Percentiles rank a stretch among this genome's conserved stretches.
These are phyloP conservation scores for Cephus rjabovi DNA, from an alignment of 2,888 invertebrate species.

Conservation along the genomic window DNA sequence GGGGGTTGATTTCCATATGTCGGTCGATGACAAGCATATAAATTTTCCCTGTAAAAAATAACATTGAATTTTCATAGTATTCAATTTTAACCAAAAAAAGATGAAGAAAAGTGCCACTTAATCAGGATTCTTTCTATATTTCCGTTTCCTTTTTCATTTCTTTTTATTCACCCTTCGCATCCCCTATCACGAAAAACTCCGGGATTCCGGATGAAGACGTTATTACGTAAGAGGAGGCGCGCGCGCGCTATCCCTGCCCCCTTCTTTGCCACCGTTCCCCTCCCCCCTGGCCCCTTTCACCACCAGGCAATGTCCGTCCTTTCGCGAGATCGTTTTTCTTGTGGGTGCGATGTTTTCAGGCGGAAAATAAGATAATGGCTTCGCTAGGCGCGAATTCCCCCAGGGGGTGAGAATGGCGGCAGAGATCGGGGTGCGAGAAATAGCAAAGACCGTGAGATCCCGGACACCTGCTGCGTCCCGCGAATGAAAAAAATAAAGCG, in stretches of 20 bases:
- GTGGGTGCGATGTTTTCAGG: conserved; percentile 60
- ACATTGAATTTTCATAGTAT: no score
- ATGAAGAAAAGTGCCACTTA: no score
- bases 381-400: conserved; percentile 48
- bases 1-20: no score
- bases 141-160: conserved; percentile 16
- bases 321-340: conserved; percentile 59
- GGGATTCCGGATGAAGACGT: no score
- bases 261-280: background rate
- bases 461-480: conserved; percentile 45
- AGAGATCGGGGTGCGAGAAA: conserved; percentile 31
- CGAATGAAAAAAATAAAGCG: conserved; percentile 28
- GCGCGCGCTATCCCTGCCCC: conserved; percentile 8
- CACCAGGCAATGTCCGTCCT: conserved; percentile 10
- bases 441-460: conserved; percentile 57
- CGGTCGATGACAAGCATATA: no score
- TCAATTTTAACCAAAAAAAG: no score
- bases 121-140: no score
- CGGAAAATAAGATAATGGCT: conserved; percentile 67
- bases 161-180: conserved; percentile 9
- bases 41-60: no score
- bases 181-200: no score
- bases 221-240: no score
- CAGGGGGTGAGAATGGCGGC: conserved; percentile 8
- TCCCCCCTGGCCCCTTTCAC: background rate